A percentile compares a stretch with the other conserved stretches of the same genome.
Conservation (phyloP, 2,797 vertebrate species). For the Rhabdomys pumilio region DNA sequence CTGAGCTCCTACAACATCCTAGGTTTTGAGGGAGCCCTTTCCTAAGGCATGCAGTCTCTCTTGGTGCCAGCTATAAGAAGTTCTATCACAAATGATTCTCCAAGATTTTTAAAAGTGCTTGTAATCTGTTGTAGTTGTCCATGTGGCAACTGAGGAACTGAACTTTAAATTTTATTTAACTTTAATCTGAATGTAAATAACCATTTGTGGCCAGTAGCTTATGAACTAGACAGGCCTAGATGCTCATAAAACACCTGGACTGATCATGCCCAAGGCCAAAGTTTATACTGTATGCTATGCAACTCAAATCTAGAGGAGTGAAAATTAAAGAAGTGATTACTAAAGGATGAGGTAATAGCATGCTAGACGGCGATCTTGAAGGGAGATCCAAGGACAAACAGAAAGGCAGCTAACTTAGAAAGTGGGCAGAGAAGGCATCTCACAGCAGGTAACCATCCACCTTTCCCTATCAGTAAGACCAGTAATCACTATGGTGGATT, state of each 20-base stretch:
- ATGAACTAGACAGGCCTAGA: background rate
- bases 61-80: too few species aligned
- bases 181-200: background rate
- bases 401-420: background rate
- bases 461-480: background rate
- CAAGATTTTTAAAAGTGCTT: background rate
- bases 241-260: background rate
- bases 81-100: background rate
- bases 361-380: background rate
- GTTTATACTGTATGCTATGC: background rate
- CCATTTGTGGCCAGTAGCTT: background rate
- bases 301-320: background rate
- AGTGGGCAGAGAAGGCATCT: background rate
- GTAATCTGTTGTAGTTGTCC: background rate
- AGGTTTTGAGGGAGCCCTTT: background rate
- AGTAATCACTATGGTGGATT: background rate
- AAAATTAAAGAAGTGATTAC: background rate
- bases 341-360: background rate
- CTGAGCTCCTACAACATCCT: background rate
- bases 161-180: conserved; percentile 29
- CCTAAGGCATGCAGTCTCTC: background rate
- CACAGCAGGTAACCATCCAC: background rate
- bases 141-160: background rate
- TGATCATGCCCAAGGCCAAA: background rate
- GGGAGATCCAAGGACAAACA: fast-evolving